Conservation (phyloP, 2,888 invertebrate genomes). For the Cosmia trapezina region DNA sequence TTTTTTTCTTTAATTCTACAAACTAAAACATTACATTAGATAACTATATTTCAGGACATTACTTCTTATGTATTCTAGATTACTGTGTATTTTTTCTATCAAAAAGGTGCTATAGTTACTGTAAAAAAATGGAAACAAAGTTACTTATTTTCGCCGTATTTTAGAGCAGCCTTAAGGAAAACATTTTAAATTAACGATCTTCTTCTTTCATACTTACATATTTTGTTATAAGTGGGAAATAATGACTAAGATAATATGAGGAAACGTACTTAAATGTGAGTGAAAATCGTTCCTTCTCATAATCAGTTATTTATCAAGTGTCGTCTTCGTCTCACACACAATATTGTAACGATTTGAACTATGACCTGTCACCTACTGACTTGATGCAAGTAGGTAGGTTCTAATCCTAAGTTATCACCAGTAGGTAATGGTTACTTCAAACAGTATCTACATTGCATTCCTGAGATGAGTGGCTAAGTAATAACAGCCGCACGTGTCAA, state of each 20-base stretch:
- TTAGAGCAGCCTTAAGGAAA: too few relatives aligned
- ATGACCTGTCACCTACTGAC: not conserved
- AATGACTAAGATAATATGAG: not conserved
- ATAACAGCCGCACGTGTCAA: too few relatives aligned
- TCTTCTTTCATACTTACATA: not conserved
- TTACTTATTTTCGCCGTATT: too few relatives aligned
- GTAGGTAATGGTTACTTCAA: not conserved
- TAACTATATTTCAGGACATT: too few relatives aligned
- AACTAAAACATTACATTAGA: too few relatives aligned
- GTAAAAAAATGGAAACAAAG: too few relatives aligned
- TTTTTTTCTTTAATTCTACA: too few relatives aligned
- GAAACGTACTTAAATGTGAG: not conserved
- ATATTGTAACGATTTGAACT: constrained; percentile 2
- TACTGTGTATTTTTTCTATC: too few relatives aligned
- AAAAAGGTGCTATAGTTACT: too few relatives aligned
- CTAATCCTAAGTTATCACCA: not conserved
- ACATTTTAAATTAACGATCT: not conserved
- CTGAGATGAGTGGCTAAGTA: not conserved
- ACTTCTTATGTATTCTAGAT: too few relatives aligned
- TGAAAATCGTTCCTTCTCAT: not conserved
- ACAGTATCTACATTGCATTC: not conserved
- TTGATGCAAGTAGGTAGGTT: not conserved
- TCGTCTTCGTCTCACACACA: not conserved
- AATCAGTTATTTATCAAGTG: constrained; percentile 1
- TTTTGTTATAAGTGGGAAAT: too few relatives aligned